phyloP scores from a whole-genome alignment of 2,113 vertebrate genomes.

The Anseranas semipalmata region DNA sequence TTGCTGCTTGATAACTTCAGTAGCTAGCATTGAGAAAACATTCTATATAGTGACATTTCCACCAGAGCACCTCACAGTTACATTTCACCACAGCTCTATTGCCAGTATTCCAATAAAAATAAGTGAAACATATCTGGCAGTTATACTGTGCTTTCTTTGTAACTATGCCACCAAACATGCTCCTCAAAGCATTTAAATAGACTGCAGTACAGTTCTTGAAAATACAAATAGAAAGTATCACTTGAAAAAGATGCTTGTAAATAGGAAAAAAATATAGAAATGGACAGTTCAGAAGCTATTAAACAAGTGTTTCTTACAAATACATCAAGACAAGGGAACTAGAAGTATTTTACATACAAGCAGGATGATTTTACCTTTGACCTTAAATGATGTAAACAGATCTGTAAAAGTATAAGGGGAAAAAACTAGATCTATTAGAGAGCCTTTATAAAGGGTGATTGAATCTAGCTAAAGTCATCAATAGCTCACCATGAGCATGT shows the following conservation, averaged over 20 bases:
- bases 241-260: not conserved
- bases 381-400: not conserved
- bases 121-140: not conserved
- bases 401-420: not conserved
- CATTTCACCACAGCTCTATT: not conserved
- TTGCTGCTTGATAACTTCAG: not conserved
- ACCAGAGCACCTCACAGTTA: not conserved
- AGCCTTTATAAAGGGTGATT: not conserved
- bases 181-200: not conserved
- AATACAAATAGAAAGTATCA: not conserved
- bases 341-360: not conserved
- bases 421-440: not conserved
- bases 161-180: not conserved
- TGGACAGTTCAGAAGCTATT: not conserved
- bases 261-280: not conserved
- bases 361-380: not conserved
- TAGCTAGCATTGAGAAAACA: not conserved
- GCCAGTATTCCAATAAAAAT: not conserved
- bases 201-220: slow-evolving; percentile 14
- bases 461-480: not conserved
- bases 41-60: not conserved
- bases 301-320: not conserved
- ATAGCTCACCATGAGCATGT: not conserved
- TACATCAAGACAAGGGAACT: not conserved
- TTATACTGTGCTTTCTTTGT: not conserved